phyloP scores from a whole-genome alignment of 2,888 invertebrate genomes.

The Tiliacea aurago region DNA sequence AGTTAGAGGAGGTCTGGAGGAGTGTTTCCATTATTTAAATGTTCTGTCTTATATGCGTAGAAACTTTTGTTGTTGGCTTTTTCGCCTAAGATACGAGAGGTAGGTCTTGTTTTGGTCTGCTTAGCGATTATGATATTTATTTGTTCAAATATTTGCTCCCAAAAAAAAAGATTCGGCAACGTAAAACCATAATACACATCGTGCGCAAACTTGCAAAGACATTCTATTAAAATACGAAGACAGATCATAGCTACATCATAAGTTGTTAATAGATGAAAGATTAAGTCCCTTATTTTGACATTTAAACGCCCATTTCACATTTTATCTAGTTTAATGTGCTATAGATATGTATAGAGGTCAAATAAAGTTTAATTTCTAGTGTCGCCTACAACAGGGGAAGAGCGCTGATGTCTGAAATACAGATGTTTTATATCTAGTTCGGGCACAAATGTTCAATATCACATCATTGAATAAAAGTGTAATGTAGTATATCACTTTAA shows the following conservation, averaged over 20 bases:
- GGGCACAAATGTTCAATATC: too few species aligned
- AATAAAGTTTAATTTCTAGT: too few species aligned
- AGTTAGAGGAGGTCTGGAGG: conserved; percentile 35
- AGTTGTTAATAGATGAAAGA: background rate
- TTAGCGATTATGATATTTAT: background rate
- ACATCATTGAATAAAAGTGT: too few species aligned
- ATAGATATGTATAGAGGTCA: too few species aligned
- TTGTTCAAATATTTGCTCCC: background rate
- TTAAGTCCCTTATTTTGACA: background rate
- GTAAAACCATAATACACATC: background rate
- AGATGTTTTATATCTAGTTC: too few species aligned
- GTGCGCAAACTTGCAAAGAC: background rate
- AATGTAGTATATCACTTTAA: too few species aligned
- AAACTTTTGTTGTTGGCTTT: conserved; percentile 11
- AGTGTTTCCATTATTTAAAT: conserved; percentile 34
- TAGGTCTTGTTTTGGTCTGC: background rate
- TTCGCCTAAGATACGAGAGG: background rate
- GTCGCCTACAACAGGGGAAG: too few species aligned
- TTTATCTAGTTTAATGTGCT: too few species aligned
- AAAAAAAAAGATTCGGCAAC: background rate
- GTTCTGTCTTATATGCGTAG: conserved; percentile 41
- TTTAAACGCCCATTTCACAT: background rate
- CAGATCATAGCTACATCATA: background rate
- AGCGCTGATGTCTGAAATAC: too few species aligned
- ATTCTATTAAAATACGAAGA: background rate